A percentile compares a stretch with the other conserved stretches of the same genome.
phyloP scores from a whole-genome alignment of 1,140 invertebrate genomes.

The Wiebesia pumilae region DNA sequence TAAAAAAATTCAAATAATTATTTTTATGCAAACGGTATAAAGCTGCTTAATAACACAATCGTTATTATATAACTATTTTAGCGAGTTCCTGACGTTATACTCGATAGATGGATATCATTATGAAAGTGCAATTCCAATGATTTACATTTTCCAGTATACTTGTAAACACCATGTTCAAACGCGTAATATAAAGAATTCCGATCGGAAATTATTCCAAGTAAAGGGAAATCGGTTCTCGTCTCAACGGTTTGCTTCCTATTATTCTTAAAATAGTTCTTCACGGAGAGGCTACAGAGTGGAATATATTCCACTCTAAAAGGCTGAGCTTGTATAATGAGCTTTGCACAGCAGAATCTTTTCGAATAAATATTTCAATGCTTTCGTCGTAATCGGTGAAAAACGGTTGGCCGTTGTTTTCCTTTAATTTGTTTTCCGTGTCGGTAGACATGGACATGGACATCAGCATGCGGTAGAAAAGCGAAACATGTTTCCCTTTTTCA shows the following conservation, averaged over 20 bases:
- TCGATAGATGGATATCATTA: no score
- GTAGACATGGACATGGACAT: no score
- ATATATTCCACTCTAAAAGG: background rate
- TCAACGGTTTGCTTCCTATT: background rate
- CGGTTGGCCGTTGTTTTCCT: background rate
- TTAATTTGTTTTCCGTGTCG: no score
- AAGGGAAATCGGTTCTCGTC: background rate
- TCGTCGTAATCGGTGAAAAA: background rate
- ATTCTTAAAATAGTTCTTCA: constrained; percentile 1
- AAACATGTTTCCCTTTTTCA: background rate
- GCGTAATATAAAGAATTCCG: background rate
- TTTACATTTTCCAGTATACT: background rate
- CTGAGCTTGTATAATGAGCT: background rate
- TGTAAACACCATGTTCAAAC: background rate
- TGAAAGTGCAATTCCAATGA: background rate
- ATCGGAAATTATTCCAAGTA: background rate
- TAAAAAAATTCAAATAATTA: constrained; percentile 5
- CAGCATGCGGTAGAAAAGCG: background rate
- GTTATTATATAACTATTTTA: background rate
- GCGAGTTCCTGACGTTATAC: no score
- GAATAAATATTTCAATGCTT: constrained; percentile 2
- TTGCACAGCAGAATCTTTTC: background rate
- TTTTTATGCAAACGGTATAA: background rate
- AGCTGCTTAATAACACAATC: background rate
- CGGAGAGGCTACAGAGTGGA: background rate